Evolutionary conservation across 2,113 vertebrate species (phyloP).

Genomic region (Hystrix brachyura): DNA sequence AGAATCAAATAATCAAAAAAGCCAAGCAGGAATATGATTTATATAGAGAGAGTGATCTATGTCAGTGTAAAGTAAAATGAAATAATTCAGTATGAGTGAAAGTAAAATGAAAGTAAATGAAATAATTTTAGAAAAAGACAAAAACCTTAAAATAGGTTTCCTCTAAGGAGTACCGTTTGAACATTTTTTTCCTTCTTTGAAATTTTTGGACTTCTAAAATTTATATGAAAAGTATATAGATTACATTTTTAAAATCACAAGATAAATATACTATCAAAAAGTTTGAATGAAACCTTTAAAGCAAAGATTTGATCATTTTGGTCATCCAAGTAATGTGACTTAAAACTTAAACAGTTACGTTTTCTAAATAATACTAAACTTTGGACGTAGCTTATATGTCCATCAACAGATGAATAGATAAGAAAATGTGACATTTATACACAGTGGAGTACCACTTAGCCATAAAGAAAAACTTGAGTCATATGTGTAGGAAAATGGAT

Average conservation of each 20-base stretch:
- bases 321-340: neutral
- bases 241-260: neutral
- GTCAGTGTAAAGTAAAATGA: neutral
- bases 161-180: neutral
- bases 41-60: neutral
- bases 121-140: neutral
- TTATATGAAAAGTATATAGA: neutral
- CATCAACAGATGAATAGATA: neutral
- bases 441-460: too few relatives aligned
- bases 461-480: neutral
- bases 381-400: neutral
- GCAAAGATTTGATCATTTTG: neutral
- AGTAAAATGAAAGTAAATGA: neutral
- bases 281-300: neutral
- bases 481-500: neutral
- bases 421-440: neutral
- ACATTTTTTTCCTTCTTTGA: neutral
- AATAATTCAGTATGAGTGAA: neutral
- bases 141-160: neutral
- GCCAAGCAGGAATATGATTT: neutral
- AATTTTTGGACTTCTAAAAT: neutral
- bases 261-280: neutral
- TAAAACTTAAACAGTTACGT: neutral
- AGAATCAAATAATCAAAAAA: constrained; percentile 17
- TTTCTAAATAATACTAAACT: neutral